Evolutionary conservation across 2,888 invertebrate genomes (phyloP).

Genomic region (Pollenia angustigena): DNA sequence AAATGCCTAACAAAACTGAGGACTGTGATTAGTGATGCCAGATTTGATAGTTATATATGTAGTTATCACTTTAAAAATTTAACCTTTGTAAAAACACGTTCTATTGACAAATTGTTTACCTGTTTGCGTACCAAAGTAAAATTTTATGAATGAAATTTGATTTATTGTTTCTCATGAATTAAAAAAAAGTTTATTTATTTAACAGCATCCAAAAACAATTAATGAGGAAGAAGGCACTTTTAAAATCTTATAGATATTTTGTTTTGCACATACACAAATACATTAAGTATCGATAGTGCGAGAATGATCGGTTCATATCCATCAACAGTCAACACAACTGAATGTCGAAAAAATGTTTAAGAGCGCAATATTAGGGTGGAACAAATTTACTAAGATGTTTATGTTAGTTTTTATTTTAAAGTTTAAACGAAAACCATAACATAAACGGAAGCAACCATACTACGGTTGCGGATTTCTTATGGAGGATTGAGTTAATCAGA

Average conservation of each 20-base stretch:
- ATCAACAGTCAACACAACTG: neutral
- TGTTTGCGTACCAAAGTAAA: no score
- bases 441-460: no score
- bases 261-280: neutral
- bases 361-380: neutral
- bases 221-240: neutral
- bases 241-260: neutral
- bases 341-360: neutral
- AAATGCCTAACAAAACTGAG: no score
- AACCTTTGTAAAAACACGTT: no score
- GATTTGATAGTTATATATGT: no score
- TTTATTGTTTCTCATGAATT: neutral
- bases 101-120: no score
- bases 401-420: no score
- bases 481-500: no score
- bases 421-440: no score
- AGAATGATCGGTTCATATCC: neutral
- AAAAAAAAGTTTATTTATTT: neutral
- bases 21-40: no score
- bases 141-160: neutral
- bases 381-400: neutral
- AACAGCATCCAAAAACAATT: neutral
- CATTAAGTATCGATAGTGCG: neutral
- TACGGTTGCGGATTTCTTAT: no score
- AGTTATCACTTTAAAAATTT: no score